These are phyloP conservation scores for Morinoia aosen DNA, from an alignment of 2,888 invertebrate genomes.

Conservation along the genomic window DNA sequence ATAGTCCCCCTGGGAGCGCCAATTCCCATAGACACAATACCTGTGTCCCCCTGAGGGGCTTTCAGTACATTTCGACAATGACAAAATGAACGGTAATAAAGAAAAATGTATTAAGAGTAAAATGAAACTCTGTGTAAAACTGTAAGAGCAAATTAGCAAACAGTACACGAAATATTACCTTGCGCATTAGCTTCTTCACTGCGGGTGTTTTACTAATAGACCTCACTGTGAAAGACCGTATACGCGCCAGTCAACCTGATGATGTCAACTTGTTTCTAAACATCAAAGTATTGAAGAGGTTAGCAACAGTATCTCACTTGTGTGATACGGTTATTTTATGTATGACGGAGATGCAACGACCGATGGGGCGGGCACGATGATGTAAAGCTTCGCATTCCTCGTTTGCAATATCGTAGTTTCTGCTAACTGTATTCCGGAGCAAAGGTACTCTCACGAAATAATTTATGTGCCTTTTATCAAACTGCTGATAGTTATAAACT, in stretches of 20 bases:
- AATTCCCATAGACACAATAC: too few species aligned
- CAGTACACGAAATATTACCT: not conserved
- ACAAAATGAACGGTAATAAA: not conserved
- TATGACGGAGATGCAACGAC: not conserved
- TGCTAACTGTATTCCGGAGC: not conserved
- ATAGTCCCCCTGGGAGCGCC: too few species aligned
- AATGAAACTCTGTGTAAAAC: not conserved
- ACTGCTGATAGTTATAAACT: too few species aligned
- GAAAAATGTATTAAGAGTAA: not conserved
- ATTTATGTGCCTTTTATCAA: not conserved
- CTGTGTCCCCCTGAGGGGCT: too few species aligned
- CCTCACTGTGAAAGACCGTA: not conserved
- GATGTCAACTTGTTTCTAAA: too few species aligned
- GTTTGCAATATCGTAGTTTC: not conserved
- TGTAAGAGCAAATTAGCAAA: not conserved
- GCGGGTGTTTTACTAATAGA: not conserved
- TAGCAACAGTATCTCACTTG: too few species aligned
- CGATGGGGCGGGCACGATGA: not conserved
- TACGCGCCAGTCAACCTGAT: not conserved
- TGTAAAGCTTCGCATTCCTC: not conserved
- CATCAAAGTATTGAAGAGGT: too few species aligned
- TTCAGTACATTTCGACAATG: not conserved
- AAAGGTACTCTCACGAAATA: not conserved
- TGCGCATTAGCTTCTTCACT: not conserved
- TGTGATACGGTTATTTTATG: too few species aligned